Evolutionary conservation across 1,140 invertebrate species (phyloP).

Genomic region (Drosophila bipectinata): DNA sequence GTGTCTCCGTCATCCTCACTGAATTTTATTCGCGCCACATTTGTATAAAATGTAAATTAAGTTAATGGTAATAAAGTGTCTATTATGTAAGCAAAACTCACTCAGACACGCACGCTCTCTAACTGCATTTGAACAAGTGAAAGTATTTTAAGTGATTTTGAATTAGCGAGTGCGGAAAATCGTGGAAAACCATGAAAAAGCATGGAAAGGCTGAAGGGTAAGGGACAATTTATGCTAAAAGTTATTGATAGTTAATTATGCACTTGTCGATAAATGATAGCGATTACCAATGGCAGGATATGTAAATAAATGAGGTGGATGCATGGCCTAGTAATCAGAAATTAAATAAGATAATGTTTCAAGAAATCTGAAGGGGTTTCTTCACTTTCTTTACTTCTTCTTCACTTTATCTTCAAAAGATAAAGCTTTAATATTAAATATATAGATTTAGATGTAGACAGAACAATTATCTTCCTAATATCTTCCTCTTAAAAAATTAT

Average conservation of each 20-base stretch:
- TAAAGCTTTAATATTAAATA: no score
- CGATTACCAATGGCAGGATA: constrained; percentile 17
- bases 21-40: constrained; percentile 53
- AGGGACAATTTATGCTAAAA: background rate
- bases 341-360: constrained; percentile 64
- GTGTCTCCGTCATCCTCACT: constrained; percentile 22
- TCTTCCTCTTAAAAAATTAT: no score
- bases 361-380: constrained; percentile 30
- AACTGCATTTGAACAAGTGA: constrained; percentile 11
- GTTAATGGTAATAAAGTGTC: constrained; percentile 80
- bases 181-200: background rate
- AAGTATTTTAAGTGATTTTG: constrained; percentile 69
- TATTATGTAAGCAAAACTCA: constrained; percentile 70
- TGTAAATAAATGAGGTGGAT: constrained; percentile 2
- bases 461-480: no score
- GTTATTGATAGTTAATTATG: constrained; percentile 47
- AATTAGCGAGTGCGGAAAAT: constrained; percentile 37
- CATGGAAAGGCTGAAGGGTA: background rate
- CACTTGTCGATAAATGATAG: constrained; percentile 42
- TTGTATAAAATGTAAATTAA: constrained; percentile 79
- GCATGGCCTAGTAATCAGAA: constrained; percentile 17
- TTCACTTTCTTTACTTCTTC: no score
- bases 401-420: no score
- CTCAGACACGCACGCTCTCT: constrained; percentile 10
- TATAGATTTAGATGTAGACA: no score